Conservation (phyloP, 2,888 invertebrate genomes). For the Gortyna flavago region DNA sequence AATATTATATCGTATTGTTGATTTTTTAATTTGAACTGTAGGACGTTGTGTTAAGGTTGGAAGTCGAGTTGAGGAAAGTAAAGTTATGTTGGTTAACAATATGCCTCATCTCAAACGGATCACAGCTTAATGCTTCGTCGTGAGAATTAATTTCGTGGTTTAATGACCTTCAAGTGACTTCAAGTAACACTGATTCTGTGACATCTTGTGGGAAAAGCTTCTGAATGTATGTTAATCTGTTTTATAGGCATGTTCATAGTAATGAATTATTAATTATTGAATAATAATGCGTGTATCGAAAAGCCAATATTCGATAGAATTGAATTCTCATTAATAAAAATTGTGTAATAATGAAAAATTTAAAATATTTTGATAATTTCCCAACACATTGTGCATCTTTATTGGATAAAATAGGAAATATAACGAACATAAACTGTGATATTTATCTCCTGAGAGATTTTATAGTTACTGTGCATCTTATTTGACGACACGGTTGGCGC, state of each 20-base stretch:
- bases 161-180: slow-evolving; percentile 84
- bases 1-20: slow-evolving; percentile 40
- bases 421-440: neutral
- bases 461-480: slow-evolving; percentile 2
- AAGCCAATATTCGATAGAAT: slow-evolving; percentile 30
- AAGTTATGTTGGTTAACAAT: slow-evolving; percentile 70
- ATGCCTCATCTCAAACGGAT: slow-evolving; percentile 81
- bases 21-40: slow-evolving; percentile 60
- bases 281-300: slow-evolving; percentile 36
- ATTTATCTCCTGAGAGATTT: neutral
- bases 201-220: slow-evolving; percentile 79
- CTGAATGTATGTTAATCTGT: slow-evolving; percentile 69
- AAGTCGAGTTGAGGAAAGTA: slow-evolving; percentile 46
- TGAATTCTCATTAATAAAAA: slow-evolving; percentile 48
- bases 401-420: slow-evolving; percentile 6
- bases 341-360: slow-evolving; percentile 15
- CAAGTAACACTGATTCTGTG: slow-evolving; percentile 77
- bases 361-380: slow-evolving; percentile 42
- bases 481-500: too few relatives aligned
- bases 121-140: slow-evolving; percentile 82
- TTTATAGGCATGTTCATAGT: slow-evolving; percentile 64
- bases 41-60: slow-evolving; percentile 58
- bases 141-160: slow-evolving; percentile 87
- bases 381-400: slow-evolving; percentile 5
- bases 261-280: slow-evolving; percentile 57